Evolutionary conservation across 2,797 vertebrate species (phyloP), one percentile per base, ranked within the genome.

Genomic region (Orientallactaga sibirica): DNA sequence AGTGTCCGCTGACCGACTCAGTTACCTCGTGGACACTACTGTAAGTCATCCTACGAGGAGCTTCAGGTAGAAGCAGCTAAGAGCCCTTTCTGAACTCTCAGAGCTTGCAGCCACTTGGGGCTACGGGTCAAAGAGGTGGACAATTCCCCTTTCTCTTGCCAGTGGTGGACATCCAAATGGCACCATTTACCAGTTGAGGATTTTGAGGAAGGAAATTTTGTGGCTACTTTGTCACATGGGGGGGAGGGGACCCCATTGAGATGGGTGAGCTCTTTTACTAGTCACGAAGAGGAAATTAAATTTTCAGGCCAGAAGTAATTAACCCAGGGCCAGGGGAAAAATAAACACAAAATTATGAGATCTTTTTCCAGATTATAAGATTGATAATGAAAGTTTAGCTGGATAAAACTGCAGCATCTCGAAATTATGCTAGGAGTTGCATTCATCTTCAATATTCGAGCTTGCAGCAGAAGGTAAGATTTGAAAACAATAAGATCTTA

Each of bases 131-230:
- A 81, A 88, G 66, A 27, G 5, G 29, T 7, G 7, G 4, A n/a
- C 68, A 74, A 16, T 8, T 68, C 52, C 29, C 15, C 74, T 64
- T 68, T 64, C 16, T 4, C 10, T 79, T 37, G 5, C n/a, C 58
- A 22, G 29, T 18, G 25, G 2, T 29, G 25, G 25, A 15, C 9
- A 24, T 41, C 66, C 68, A 66, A 55, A 11, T 29, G 1, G 0
- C n/a, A 62, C 29, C 11, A 2, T 41, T 71, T 48, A 74, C 11
- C 11, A 33, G 58, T 27, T 20, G n/a, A 88, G 55, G 20, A 85
- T 88, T 90, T 79, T 92, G 86, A 92, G 83, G 86, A 96, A 97
- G 91, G 86, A 96, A 87, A 89, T 68, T 62, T 87, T 92, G 91
- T 91, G 87, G 91, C 55, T 85, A 71, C 11, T 61, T 66, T 67